Percentiles rank a stretch among this genome's conserved stretches.
phyloP scores from a whole-genome alignment of 2,888 invertebrate genomes.

The Dicyrtoma fusca region DNA sequence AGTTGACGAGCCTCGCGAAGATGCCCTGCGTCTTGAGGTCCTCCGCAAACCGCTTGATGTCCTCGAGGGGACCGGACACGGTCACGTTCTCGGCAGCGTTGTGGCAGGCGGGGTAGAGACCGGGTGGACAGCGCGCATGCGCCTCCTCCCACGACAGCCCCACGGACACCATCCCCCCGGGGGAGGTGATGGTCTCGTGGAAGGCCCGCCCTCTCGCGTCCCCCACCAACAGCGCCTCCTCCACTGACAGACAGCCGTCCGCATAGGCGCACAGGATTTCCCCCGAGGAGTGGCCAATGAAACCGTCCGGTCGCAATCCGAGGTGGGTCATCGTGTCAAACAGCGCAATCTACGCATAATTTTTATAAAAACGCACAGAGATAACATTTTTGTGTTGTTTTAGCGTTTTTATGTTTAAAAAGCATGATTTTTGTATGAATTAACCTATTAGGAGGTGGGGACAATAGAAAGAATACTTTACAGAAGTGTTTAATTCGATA shows the following conservation, averaged over 20 bases:
- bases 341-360: conserved; percentile 74
- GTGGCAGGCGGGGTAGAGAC: conserved; percentile 86
- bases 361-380: too few species aligned
- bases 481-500: too few species aligned
- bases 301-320: conserved; percentile 85
- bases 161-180: conserved; percentile 62
- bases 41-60: conserved; percentile 71
- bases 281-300: conserved; percentile 97
- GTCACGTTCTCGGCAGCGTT: conserved; percentile 93
- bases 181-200: conserved; percentile 57
- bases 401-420: too few species aligned
- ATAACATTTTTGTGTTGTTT: too few species aligned
- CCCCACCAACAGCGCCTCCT: conserved; percentile 82
- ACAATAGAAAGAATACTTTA: too few species aligned
- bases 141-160: conserved; percentile 66
- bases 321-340: conserved; percentile 78
- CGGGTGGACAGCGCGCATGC: conserved; percentile 72
- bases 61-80: conserved; percentile 80
- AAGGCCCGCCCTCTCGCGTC: conserved; percentile 59
- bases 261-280: conserved; percentile 99
- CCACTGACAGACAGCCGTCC: conserved; percentile 89
- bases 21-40: conserved; percentile 72
- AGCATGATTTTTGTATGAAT: too few species aligned
- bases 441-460: too few species aligned
- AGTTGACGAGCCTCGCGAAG: conserved; percentile 82